Evolutionary conservation across 2,113 vertebrate species (phyloP).

Genomic region (Bombycilla garrulus): DNA sequence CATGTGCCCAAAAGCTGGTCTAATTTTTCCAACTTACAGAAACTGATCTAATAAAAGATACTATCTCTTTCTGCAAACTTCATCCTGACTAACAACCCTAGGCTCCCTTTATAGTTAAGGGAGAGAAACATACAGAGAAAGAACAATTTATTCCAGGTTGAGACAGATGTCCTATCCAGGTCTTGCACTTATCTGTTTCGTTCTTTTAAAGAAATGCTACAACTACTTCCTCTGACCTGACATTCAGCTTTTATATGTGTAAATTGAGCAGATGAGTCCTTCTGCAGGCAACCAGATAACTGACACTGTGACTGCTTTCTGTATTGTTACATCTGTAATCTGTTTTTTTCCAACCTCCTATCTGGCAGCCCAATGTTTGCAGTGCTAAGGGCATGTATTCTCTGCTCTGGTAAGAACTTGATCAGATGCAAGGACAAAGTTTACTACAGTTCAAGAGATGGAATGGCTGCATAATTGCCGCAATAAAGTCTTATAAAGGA

Average conservation of each 20-base stretch:
- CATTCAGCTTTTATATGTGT: not conserved
- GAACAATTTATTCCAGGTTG: not conserved
- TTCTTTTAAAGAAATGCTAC: not conserved
- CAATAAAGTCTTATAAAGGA: not conserved
- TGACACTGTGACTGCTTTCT: not conserved
- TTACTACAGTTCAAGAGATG: not conserved
- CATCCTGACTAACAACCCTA: not conserved
- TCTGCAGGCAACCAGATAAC: not conserved
- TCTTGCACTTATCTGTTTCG: not conserved
- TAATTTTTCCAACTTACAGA: conserved; percentile 42
- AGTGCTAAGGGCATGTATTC: not conserved
- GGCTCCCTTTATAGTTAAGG: not conserved
- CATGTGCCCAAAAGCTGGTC: not conserved
- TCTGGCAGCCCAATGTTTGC: not conserved
- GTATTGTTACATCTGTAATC: not conserved
- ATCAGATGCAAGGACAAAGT: not conserved
- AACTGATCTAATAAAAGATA: conserved; percentile 38
- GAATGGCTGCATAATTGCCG: not conserved
- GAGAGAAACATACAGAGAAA: not conserved
- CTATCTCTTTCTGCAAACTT: not conserved
- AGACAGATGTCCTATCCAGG: not conserved
- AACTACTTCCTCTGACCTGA: not conserved
- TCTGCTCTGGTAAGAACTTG: not conserved
- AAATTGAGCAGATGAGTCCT: not conserved
- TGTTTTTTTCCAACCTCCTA: not conserved